Evolutionary conservation across 2,888 invertebrate species (phyloP).

Genomic region (Drepana falcataria): DNA sequence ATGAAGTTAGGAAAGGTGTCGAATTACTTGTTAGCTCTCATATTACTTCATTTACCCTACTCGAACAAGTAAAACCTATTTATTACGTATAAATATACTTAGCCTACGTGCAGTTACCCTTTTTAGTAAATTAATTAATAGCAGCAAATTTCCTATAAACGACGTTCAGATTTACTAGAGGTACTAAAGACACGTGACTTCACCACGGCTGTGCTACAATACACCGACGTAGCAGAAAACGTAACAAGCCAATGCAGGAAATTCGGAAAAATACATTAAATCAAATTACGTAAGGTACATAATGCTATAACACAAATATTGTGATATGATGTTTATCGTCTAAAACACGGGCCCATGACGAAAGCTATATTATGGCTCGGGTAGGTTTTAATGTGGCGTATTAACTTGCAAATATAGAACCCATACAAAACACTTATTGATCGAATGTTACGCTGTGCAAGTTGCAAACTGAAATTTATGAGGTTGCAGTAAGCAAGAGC

Average conservation of each 20-base stretch:
- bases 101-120: neutral
- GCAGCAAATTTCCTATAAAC: conserved; percentile 33
- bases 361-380: conserved; percentile 56
- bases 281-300: conserved; percentile 15
- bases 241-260: neutral
- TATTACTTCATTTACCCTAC: no score
- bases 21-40: no score
- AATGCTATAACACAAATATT: conserved; percentile 13
- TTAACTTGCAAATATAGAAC: conserved; percentile 76
- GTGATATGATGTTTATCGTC: conserved; percentile 20
- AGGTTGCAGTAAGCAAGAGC: conserved; percentile 59
- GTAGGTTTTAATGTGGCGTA: conserved; percentile 70
- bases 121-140: conserved; percentile 16
- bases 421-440: conserved; percentile 77
- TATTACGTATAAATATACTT: no score
- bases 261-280: conserved; percentile 6
- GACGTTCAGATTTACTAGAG: conserved; percentile 45
- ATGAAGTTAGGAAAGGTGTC: no score
- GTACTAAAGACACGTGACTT: conserved; percentile 55
- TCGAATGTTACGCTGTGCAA: conserved; percentile 72
- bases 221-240: conserved; percentile 9
- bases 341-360: conserved; percentile 33
- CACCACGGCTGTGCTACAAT: conserved; percentile 34
- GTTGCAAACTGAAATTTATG: conserved; percentile 77
- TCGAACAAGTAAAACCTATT: no score